Conservation (phyloP, 2,888 invertebrate genomes). For the Siphlonurus alternatus region DNA sequence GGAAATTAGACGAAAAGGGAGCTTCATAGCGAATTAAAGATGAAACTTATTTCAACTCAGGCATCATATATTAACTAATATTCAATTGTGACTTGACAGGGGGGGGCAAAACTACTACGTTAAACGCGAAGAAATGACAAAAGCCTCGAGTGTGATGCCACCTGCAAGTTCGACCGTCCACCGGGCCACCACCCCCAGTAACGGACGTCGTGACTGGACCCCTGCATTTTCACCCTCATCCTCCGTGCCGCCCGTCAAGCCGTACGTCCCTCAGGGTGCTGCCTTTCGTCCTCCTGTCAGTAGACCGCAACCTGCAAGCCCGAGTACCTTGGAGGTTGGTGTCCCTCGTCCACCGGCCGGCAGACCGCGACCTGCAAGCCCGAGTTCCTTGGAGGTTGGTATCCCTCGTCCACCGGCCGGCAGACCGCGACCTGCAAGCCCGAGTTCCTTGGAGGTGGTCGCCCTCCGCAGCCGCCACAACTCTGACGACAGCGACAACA, state of each 20-base stretch:
- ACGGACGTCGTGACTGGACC: neutral
- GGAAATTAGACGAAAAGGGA: no score
- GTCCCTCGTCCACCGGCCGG: neutral
- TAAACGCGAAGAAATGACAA: no score
- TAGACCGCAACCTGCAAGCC: neutral
- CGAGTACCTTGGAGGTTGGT: neutral
- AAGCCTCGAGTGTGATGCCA: no score
- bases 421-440: neutral
- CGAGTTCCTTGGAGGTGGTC: neutral
- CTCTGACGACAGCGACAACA: slow-evolving; percentile 17
- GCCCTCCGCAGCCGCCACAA: neutral
- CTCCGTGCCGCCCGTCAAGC: no score
- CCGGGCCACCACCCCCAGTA: neutral
- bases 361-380: neutral
- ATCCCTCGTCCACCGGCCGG: neutral
- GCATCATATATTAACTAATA: no score
- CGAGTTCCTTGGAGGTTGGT: neutral
- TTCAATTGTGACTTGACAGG: no score
- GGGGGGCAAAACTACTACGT: no score
- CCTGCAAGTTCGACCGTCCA: neutral
- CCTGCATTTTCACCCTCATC: neutral
- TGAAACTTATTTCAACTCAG: no score
- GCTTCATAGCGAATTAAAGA: no score
- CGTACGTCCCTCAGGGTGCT: no score
- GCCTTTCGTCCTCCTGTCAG: neutral